A percentile compares a stretch with the other conserved stretches of the same genome.
Evolutionary conservation across 2,113 vertebrate genomes (phyloP).

Genomic region (Solea solea): DNA sequence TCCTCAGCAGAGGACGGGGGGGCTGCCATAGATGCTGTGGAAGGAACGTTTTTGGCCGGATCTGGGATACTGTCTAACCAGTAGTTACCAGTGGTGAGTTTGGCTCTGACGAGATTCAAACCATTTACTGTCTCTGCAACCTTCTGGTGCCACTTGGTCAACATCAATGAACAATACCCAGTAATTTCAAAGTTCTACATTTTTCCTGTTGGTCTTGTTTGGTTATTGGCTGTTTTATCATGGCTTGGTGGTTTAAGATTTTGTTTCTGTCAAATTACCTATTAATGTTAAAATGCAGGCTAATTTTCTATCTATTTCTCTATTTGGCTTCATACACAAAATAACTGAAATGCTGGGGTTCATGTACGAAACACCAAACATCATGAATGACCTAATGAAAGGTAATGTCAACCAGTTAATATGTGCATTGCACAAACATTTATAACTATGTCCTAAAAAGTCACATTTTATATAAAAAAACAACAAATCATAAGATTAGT

Average conservation of each 20-base stretch:
- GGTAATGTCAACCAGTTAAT: no score
- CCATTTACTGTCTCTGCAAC: slow-evolving; percentile 34
- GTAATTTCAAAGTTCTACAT: slow-evolving; percentile 4
- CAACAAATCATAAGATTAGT: no score
- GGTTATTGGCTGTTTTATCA: not conserved
- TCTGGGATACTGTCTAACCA: slow-evolving; percentile 56
- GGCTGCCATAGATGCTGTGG: slow-evolving; percentile 36
- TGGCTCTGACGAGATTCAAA: slow-evolving; percentile 14
- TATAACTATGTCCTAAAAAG: no score
- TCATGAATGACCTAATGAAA: no score
- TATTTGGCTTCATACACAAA: no score
- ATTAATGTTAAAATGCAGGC: not conserved
- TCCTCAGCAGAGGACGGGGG: slow-evolving; percentile 18
- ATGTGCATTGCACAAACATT: no score
- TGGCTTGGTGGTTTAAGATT: slow-evolving; percentile 1
- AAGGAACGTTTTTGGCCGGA: slow-evolving; percentile 37
- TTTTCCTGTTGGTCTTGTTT: slow-evolving; percentile 1
- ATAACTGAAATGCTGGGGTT: no score
- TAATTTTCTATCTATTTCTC: no score
- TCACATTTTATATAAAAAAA: no score
- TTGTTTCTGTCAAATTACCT: slow-evolving; percentile 5
- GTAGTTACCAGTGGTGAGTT: slow-evolving; percentile 53
- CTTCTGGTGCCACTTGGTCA: slow-evolving; percentile 46
- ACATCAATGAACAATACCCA: slow-evolving; percentile 36
- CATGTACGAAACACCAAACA: no score